A percentile compares a stretch with the other conserved stretches of the same genome.
phyloP scores from a whole-genome alignment of 2,797 vertebrate species.

The Otolemur crassicaudatus region DNA sequence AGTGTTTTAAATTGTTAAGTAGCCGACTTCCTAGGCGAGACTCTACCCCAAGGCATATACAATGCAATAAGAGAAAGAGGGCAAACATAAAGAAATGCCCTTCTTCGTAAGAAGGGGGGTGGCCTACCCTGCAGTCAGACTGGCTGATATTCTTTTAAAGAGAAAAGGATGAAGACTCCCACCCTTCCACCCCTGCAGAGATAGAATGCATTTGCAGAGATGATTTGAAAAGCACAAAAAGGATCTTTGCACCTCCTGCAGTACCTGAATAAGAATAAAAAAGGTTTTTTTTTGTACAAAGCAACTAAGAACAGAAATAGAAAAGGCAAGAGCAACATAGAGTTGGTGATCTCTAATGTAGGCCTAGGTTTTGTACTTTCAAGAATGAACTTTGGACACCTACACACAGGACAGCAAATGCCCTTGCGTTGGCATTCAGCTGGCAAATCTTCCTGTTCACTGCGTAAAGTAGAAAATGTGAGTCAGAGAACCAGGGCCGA shows the following conservation, averaged over 20 bases:
- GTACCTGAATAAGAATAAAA: conserved; percentile 42
- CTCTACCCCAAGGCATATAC: not conserved
- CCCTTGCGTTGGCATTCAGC: not conserved
- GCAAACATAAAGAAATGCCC: not conserved
- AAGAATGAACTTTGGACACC: conserved; percentile 49
- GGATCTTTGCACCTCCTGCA: not conserved
- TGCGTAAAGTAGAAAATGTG: conserved; percentile 7
- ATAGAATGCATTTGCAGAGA: conserved; percentile 24
- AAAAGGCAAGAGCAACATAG: conserved; percentile 40
- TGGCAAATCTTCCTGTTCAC: not conserved
- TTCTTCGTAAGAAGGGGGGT: not conserved
- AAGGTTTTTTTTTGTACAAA: conserved; percentile 1
- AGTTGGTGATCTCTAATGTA: conserved; percentile 41
- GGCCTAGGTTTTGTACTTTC: not conserved
- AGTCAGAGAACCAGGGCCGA: not conserved
- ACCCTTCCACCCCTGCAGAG: not conserved
- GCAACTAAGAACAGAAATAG: conserved; percentile 66
- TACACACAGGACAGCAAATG: not conserved
- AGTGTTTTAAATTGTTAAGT: conserved; percentile 9
- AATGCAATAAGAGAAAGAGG: conserved; percentile 11
- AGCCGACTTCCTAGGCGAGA: not conserved
- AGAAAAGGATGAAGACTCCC: not conserved
- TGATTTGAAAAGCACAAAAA: conserved; percentile 52
- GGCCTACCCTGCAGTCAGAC: not conserved
- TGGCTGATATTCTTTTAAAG: conserved; percentile 19